Conservation (phyloP, 1,140 invertebrate species). For the Penaeus japonicus region DNA sequence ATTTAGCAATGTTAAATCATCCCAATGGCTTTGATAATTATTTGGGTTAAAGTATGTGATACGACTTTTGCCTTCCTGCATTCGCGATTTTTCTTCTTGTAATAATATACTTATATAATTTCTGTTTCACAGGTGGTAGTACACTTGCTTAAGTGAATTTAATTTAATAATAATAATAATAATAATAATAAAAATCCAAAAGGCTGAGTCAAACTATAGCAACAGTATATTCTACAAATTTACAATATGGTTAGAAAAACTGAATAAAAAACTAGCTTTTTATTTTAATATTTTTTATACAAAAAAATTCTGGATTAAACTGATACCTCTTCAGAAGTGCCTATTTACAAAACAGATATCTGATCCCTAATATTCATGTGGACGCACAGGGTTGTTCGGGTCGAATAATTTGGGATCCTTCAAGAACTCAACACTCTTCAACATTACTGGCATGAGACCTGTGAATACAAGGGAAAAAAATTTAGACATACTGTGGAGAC, state of each 20-base stretch:
- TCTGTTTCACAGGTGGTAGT: too few species aligned
- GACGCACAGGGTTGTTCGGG: constrained; percentile 79
- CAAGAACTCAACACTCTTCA: constrained; percentile 79
- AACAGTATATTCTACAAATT: too few species aligned
- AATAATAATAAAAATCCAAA: too few species aligned
- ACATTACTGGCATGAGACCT: constrained; percentile 78
- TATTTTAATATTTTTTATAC: background rate
- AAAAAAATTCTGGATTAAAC: background rate
- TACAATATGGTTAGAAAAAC: background rate
- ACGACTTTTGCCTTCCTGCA: too few species aligned
- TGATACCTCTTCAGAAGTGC: background rate
- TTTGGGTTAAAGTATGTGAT: too few species aligned
- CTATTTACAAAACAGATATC: background rate
- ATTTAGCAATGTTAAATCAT: too few species aligned
- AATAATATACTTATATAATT: too few species aligned
- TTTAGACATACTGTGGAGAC: constrained; percentile 34
- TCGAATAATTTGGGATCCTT: constrained; percentile 88
- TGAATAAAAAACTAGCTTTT: background rate
- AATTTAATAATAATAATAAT: too few species aligned
- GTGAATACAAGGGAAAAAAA: constrained; percentile 46
- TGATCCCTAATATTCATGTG: constrained; percentile 68
- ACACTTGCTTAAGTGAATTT: too few species aligned
- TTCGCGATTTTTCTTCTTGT: too few species aligned
- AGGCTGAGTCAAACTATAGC: too few species aligned
- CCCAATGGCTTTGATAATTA: too few species aligned